Conservation (phyloP, 1,140 invertebrate genomes). For the Ditylenchus dipsaci region DNA sequence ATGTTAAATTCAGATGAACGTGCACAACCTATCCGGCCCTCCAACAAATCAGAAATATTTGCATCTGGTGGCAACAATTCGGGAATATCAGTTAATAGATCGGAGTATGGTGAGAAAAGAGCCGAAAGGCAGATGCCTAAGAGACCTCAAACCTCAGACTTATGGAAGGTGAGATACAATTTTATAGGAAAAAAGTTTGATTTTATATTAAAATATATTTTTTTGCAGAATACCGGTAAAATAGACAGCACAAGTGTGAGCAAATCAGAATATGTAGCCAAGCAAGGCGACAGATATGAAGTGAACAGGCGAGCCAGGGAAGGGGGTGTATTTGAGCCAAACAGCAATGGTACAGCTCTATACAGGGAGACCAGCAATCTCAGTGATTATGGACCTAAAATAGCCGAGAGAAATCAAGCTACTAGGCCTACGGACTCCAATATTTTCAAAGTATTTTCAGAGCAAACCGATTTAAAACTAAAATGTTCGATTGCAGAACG, state of each 20-base stretch:
- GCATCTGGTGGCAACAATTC: background rate
- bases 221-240: constrained; percentile 13
- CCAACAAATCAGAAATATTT: background rate
- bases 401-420: constrained; percentile 17
- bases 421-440: constrained; percentile 22
- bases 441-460: constrained; percentile 28
- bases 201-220: background rate
- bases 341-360: constrained; percentile 1
- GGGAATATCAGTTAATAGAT: background rate
- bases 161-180: constrained; percentile 14
- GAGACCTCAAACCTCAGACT: constrained; percentile 11
- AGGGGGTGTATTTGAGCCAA: constrained; percentile 2
- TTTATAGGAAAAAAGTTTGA: too few relatives aligned
- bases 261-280: constrained; percentile 24
- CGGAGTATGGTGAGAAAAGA: constrained; percentile 1
- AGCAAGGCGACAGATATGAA: constrained; percentile 32
- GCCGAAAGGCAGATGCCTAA: background rate
- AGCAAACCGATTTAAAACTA: background rate
- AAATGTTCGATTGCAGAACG: background rate
- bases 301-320: constrained; percentile 4
- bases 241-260: constrained; percentile 26
- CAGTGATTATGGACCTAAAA: constrained; percentile 9
- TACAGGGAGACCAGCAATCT: constrained; percentile 15
- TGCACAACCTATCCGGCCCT: background rate
- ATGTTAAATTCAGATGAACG: background rate